These are phyloP conservation scores for Callospermophilus lateralis DNA, from an alignment of 2,113 vertebrate genomes.

Conservation along the genomic window DNA sequence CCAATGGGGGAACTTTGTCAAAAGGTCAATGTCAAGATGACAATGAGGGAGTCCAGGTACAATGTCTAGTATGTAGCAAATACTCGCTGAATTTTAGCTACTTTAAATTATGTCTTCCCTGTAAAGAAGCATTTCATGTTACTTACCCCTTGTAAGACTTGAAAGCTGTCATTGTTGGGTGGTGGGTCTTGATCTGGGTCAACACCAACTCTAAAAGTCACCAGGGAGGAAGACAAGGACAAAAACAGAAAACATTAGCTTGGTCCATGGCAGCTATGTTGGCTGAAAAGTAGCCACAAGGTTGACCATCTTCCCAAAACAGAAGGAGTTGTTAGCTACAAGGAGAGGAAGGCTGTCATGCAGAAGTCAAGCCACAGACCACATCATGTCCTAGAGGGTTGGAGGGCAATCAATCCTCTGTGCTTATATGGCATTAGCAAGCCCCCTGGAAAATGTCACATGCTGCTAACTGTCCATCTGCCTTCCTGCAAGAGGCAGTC, in stretches of 20 bases:
- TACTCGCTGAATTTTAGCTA: constrained; percentile 7
- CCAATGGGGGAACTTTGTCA: neutral
- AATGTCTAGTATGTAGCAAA: neutral
- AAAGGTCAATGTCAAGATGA: constrained; percentile 17
- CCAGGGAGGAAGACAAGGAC: constrained; percentile 80
- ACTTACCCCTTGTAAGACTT: constrained; percentile 98
- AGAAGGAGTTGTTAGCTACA: constrained; percentile 81
- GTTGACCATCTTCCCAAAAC: constrained; percentile 70
- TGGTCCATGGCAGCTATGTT: constrained; percentile 43
- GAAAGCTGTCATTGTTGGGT: constrained; percentile 95
- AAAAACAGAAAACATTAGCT: constrained; percentile 81
- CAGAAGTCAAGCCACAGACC: constrained; percentile 17
- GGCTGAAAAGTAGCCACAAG: constrained; percentile 47
- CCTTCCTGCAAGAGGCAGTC: neutral
- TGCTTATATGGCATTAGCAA: neutral
- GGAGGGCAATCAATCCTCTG: neutral
- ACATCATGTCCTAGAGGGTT: neutral
- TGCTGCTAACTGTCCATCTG: neutral
- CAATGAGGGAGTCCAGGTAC: neutral
- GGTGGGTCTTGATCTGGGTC: constrained; percentile 97
- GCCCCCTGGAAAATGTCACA: neutral
- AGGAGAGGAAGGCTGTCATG: constrained; percentile 61
- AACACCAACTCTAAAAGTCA: constrained; percentile 95
- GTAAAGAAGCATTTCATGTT: constrained; percentile 72
- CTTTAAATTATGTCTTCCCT: constrained; percentile 47